phyloP scores from a whole-genome alignment of 2,113 vertebrate species.

The Pogona vitticeps region DNA sequence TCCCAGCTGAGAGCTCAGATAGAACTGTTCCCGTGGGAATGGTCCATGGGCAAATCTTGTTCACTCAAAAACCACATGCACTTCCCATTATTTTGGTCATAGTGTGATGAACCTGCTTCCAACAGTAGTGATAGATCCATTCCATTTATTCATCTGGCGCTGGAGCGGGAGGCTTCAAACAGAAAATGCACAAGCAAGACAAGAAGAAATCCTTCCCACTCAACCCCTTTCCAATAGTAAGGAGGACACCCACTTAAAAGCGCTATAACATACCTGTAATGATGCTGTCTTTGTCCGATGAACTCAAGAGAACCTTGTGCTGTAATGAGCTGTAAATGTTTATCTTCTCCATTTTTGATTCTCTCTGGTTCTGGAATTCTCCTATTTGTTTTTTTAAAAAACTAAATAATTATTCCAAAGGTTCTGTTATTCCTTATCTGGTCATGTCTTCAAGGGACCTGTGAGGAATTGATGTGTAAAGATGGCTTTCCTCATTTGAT shows the following conservation, averaged over 20 bases:
- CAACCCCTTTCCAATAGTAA: not conserved
- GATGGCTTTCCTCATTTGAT: not conserved
- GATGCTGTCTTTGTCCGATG: not conserved
- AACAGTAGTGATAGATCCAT: no score
- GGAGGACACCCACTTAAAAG: not conserved
- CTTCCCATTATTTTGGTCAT: not conserved
- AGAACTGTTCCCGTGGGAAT: not conserved
- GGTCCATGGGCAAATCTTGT: not conserved
- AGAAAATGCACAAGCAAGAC: no score
- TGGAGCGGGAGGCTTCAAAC: no score
- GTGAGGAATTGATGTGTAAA: not conserved
- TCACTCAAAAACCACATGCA: not conserved
- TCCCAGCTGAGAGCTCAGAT: not conserved
- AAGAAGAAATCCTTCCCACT: no score
- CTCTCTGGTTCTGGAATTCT: not conserved
- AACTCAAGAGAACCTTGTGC: not conserved
- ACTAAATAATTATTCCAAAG: not conserved
- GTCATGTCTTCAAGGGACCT: no score
- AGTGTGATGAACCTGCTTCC: no score
- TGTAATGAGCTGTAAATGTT: not conserved
- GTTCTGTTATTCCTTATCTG: not conserved
- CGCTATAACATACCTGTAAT: slow-evolving; percentile 15
- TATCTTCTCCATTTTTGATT: slow-evolving; percentile 1
- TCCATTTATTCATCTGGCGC: no score
- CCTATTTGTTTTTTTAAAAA: not conserved